Base-by-base conservation (phyloP, 2,888 invertebrate species). In the Netelia inedita region DNA sequence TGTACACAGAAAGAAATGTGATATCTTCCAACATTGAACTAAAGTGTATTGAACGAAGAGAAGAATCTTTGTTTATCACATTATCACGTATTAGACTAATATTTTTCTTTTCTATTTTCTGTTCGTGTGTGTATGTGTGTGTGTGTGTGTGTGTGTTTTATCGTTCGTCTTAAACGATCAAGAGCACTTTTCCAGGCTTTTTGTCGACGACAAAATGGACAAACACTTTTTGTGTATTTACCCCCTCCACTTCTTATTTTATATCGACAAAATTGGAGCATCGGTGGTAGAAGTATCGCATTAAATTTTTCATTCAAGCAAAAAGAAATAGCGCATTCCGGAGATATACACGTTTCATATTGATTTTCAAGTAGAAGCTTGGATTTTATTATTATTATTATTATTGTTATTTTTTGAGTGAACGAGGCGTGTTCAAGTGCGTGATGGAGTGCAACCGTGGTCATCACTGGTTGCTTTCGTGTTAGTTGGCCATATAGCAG, bases 371-470 rank as follows among this genome's bases (percentile, higher is more conserved):
- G 71, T 75, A 59, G 57, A 83, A 79, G 79, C 83, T 65, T 63
- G 23, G 41, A 35, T 35, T 6, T 35, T 35, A 35, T 35, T 5
- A 0, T 28, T 28, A 5, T 28, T 28, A 5, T 28, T 28, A 5
- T 28, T 28, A 5, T 28, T 28, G 59, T 61, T 55, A 59, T 69
- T 71, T 69, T 66, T 59, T 2, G 1, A 46, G 46, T 46, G 10
- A 46, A 46, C 14, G 46, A 78, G 75, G 82, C 71, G 74, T 86
- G 75, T 76, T 65, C 16, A 68, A 69, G 79, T 82, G 84, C 84
- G 57, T 76, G 79, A 71, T 63, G 79, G 82, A 82, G 86, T 75
- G 79, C 76, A 71, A 68, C 73, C 43, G 61, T 84, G 72, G 35
- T 79, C n/a, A 46, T 66, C 71, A 61, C 28, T 65, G 61, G 73